Base-by-base conservation (phyloP, 35 echinoderm and acorn worm genomes). In the Lytechinus variegatus region DNA sequence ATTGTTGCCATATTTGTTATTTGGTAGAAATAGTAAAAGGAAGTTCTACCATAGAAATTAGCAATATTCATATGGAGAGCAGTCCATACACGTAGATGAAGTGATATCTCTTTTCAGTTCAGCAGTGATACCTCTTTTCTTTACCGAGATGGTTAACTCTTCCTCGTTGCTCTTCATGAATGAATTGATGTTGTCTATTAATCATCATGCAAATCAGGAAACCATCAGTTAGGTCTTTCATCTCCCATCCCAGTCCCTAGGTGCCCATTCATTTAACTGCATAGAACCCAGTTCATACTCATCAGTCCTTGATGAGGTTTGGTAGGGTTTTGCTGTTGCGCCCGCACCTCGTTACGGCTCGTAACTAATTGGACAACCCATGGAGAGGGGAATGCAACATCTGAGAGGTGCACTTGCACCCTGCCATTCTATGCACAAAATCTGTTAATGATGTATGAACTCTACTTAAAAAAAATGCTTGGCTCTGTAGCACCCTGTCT, bases 361-460 rank as follows among this genome's bases (percentile, higher is more conserved):
- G 5, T 79, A 79, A 79, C 66, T 79, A 79, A 79, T 79, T 79
- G 66, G 66, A 79, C 66, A 79, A 79, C 66, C 66, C 66, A 79
- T 6, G n/a, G 66, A 79, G 66, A 19, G 19, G 66, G 66, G 66
- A 79, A 79, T 79, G 66, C 66, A 79, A 24, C 66, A n/a, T 24
- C 19, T 10, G 88, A 52, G 88, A 90, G 88, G 88, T 54, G 52
- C 88, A 90, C 52, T 52, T 90, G 88, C 66, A 79, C 88, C 88
- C 52, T 54, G 52, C 92, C 28, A 93, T 93, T 55, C 53, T 24
- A 93, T 24, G 92, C 92, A 28, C 92, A 93, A 93, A 53, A 56
- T 92, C 92, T 54, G 66, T 93, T 93, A 93, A 93, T 93, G 92
- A 93, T 93, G 92, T 93, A 93, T 93, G 92, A 93, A 93, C 54